Conservation (phyloP, 2,888 invertebrate genomes). For the Andricus curvator region DNA sequence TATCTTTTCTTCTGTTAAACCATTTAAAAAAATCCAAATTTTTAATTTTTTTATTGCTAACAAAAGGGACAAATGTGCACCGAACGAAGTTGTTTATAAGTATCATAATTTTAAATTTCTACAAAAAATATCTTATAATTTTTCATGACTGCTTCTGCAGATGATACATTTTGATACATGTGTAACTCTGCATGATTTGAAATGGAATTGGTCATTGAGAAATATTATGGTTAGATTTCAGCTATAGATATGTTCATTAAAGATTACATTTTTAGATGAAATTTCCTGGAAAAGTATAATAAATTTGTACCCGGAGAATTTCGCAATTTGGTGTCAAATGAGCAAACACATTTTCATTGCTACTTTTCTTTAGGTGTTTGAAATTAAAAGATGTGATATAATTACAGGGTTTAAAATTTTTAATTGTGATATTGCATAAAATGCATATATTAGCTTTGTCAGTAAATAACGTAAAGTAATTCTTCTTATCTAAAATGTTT, state of each 20-base stretch:
- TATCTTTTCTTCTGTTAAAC: too few species aligned
- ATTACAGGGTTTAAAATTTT: background rate
- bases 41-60: too few species aligned
- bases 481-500: background rate
- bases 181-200: too few species aligned
- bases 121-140: too few species aligned
- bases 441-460: background rate
- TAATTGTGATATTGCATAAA: background rate
- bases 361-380: background rate
- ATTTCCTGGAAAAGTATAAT: background rate
- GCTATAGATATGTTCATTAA: background rate
- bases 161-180: too few species aligned
- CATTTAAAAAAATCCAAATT: too few species aligned
- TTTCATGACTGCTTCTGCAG: too few species aligned
- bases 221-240: background rate
- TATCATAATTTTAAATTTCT: too few species aligned
- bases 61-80: too few species aligned
- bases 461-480: background rate
- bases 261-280: background rate
- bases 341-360: background rate
- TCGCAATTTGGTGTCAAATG: background rate
- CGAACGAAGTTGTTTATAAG: too few species aligned
- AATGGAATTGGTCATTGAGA: background rate
- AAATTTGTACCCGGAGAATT: background rate
- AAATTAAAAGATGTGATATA: background rate